These are phyloP conservation scores for Pseudomyrmex cubaensis DNA, from an alignment of 1,140 invertebrate species.

Conservation along the genomic window DNA sequence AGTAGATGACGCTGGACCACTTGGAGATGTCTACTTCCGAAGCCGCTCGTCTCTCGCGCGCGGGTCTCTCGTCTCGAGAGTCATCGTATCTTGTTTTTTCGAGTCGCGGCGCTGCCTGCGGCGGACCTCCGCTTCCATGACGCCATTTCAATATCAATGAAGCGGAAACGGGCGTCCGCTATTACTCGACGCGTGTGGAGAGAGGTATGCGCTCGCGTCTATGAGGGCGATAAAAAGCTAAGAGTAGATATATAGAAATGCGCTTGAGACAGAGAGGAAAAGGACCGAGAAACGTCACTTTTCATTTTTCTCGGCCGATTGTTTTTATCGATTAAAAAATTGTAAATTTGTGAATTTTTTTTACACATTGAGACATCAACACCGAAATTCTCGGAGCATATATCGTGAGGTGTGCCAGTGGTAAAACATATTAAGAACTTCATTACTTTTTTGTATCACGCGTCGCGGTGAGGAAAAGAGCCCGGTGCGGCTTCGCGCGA, in stretches of 20 bases:
- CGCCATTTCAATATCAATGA: conserved; percentile 71
- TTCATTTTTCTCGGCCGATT: neutral
- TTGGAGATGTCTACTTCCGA: conserved; percentile 64
- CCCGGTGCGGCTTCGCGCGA: conserved; percentile 11
- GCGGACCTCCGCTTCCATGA: conserved; percentile 32
- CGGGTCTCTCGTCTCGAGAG: conserved; percentile 55
- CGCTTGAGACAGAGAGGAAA: neutral
- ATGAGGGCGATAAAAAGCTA: conserved; percentile 36
- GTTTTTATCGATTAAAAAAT: neutral
- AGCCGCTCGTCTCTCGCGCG: conserved; percentile 53
- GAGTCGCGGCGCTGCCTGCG: conserved; percentile 33
- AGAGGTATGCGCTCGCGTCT: conserved; percentile 16
- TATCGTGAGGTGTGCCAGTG: no score
- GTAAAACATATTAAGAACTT: conserved; percentile 1
- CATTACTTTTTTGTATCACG: neutral
- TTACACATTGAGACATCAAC: neutral
- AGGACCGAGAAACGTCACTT: neutral
- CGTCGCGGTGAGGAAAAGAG: no score
- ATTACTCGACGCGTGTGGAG: conserved; percentile 32
- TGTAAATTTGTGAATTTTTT: no score
- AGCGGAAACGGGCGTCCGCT: conserved; percentile 49
- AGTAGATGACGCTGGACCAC: conserved; percentile 59
- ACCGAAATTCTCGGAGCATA: no score
- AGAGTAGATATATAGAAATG: neutral
- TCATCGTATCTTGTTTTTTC: conserved; percentile 70